Base-by-base conservation (phyloP, 2,113 vertebrate species). In the Maccullochella peelii region DNA sequence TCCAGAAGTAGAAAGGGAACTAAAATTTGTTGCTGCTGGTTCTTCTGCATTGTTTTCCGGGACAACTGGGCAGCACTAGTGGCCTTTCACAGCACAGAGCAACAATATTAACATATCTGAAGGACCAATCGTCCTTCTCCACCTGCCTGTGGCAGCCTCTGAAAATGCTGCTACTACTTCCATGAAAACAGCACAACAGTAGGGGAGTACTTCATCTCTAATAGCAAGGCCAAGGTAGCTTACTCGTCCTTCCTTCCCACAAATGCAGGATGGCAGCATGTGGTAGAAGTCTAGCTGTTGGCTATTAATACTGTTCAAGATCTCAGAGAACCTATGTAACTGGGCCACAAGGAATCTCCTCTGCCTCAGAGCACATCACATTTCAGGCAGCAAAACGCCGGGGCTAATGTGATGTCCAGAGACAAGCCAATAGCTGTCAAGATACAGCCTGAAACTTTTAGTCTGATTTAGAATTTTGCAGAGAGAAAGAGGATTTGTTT, bases 371-470 rank as follows among this genome's bases (percentile, higher is more conserved):
- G 36, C 50, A 71, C 75, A 38, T 23, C 18, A 62, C n/a, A 73
- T 59, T 54, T 57, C 59, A 84, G 36, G 61, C 62, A 68, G 76
- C 30, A 54, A 80, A 66, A 59, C 16, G 10, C 27, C 21, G 33
- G 38, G 14, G 58, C 21, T 73, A 59, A 82, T 73, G n/a, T 69
- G 16, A 77, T 77, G 55, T 79, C 50, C 55, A 70, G 16, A 77
- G 52, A 88, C 69, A 78, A 80, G 89, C 63, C 87, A 78, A 50
- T 5, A 80, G 63, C 58, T 33, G 49, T 62, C 50, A 86, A 72
- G 55, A 49, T n/a, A 27, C 65, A 66, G 66, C n/a, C 47, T 10
- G 27, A 50, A 66, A 18, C 16, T 49, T 38, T 25, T 5, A 70
- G 57, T 71, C 23, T 21, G 55, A 58, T 55, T 42, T 33, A n/a